Percentiles rank a stretch among this genome's conserved stretches.
Evolutionary conservation across 2,888 invertebrate species (phyloP).

Genomic region (Cryptophagus acutangulus): DNA sequence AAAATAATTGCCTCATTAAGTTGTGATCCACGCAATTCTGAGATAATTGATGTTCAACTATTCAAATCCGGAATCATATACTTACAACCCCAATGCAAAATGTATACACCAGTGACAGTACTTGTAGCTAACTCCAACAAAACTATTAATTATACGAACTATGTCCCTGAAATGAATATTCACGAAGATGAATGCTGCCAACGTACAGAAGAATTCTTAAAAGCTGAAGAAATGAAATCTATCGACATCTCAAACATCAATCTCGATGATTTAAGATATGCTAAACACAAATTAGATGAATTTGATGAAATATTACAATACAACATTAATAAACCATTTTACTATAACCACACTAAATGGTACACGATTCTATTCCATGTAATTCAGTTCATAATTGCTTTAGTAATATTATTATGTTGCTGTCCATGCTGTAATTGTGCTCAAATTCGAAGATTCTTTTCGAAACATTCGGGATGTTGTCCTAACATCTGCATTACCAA

Average conservation of each 20-base stretch:
- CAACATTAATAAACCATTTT: too few relatives aligned
- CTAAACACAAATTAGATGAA: constrained; percentile 13
- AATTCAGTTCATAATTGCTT: too few relatives aligned
- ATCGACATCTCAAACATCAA: constrained; percentile 8
- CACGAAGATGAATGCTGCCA: constrained; percentile 11
- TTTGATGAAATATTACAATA: constrained; percentile 14
- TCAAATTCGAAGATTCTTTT: too few relatives aligned
- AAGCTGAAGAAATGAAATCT: constrained; percentile 1
- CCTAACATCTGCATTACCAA: too few relatives aligned
- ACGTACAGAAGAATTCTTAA: not conserved
- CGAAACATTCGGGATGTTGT: too few relatives aligned
- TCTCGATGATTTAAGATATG: constrained; percentile 10
- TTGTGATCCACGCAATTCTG: constrained; percentile 6
- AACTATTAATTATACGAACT: constrained; percentile 11
- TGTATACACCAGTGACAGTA: constrained; percentile 9
- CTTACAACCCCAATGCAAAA: constrained; percentile 8
- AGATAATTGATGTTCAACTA: constrained; percentile 7
- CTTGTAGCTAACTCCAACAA: constrained; percentile 7
- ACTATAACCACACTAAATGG: too few relatives aligned
- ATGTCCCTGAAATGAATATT: constrained; percentile 10
- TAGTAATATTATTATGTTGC: too few relatives aligned
- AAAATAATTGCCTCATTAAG: constrained; percentile 11
- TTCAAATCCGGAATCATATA: constrained; percentile 7
- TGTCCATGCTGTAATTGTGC: too few relatives aligned
- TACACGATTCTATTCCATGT: too few relatives aligned